A percentile compares a stretch with the other conserved stretches of the same genome.
Conservation (phyloP, 2,888 invertebrate species). For the Ectemnius continuus region DNA sequence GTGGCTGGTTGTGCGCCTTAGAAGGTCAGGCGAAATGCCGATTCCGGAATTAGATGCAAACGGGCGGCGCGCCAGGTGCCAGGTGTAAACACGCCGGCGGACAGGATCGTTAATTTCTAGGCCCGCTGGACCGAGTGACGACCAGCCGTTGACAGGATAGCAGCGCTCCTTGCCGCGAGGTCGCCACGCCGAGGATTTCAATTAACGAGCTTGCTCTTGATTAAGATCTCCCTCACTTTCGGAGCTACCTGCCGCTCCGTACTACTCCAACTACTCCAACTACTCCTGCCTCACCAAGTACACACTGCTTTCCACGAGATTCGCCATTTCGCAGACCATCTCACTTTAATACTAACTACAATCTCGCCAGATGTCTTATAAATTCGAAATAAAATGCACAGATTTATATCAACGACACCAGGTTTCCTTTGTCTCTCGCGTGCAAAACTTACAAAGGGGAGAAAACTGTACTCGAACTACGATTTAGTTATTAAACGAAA, state of each 20-base stretch:
- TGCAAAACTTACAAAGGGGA: too few species aligned
- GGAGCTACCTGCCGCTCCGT: not conserved
- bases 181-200: slow-evolving; percentile 11
- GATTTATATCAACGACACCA: too few species aligned
- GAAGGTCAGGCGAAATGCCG: slow-evolving; percentile 53
- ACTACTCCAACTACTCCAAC: too few species aligned
- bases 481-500: too few species aligned
- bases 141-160: slow-evolving; percentile 33
- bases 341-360: too few species aligned
- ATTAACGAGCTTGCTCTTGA: slow-evolving; percentile 9
- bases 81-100: slow-evolving; percentile 49
- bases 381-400: too few species aligned
- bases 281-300: too few species aligned
- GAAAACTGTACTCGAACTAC: too few species aligned
- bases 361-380: too few species aligned
- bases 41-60: slow-evolving; percentile 57
- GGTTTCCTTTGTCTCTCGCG: too few species aligned
- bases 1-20: slow-evolving; percentile 21
- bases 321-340: too few species aligned
- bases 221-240: slow-evolving; percentile 25
- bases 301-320: too few species aligned
- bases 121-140: slow-evolving; percentile 28
- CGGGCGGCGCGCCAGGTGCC: slow-evolving; percentile 38
- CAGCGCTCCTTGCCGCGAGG: slow-evolving; percentile 17
- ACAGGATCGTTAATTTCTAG: slow-evolving; percentile 46